These are phyloP conservation scores for Astreopora myriophthalma DNA, from an alignment of 64 coral and sea anemone genomes.

Conservation along the genomic window DNA sequence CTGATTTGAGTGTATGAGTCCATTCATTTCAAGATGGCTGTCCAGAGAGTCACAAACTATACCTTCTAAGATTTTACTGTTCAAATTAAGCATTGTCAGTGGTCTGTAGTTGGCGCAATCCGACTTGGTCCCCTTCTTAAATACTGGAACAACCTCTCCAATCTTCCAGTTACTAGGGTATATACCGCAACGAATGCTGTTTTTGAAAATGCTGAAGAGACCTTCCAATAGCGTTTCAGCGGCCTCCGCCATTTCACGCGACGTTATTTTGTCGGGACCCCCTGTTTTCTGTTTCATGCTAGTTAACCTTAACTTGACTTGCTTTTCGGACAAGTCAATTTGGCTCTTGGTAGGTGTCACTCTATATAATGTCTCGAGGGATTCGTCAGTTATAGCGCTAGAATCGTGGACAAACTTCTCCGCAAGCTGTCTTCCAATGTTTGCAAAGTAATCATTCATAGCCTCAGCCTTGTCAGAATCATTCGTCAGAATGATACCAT, in stretches of 20 bases:
- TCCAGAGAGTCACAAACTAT: constrained; percentile 30
- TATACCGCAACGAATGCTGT: too few relatives aligned
- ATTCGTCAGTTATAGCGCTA: background rate
- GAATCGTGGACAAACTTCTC: background rate
- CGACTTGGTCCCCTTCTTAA: too few relatives aligned
- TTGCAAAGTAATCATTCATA: background rate
- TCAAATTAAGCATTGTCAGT: constrained; percentile 36
- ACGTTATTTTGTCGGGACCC: background rate
- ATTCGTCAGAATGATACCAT: background rate
- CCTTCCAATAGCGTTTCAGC: too few relatives aligned
- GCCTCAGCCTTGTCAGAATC: background rate
- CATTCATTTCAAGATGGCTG: background rate
- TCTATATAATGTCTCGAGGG: background rate
- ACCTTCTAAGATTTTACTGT: constrained; percentile 26
- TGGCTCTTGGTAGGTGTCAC: background rate
- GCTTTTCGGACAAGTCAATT: background rate
- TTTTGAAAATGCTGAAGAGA: too few relatives aligned
- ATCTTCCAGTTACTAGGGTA: too few relatives aligned
- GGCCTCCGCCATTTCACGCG: background rate
- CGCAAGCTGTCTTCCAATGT: background rate
- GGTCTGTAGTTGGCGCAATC: too few relatives aligned
- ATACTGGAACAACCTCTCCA: too few relatives aligned
- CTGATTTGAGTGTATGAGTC: background rate
- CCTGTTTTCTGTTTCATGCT: background rate
- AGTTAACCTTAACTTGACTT: background rate